Conservation (phyloP, 92 coral and sea anemone genomes). For the Heliopora coerulea region DNA sequence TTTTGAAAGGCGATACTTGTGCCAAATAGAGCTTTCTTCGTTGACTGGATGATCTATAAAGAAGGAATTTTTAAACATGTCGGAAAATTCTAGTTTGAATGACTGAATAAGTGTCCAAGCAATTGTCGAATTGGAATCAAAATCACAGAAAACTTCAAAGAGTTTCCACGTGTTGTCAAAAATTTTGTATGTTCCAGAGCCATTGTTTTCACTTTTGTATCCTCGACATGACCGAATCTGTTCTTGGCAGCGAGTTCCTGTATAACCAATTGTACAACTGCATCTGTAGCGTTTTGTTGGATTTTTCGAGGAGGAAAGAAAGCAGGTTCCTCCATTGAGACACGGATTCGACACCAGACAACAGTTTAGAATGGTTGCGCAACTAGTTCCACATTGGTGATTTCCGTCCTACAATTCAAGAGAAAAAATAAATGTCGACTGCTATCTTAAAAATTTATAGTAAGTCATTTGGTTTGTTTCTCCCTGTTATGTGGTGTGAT, state of each 20-base stretch:
- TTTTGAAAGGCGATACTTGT: constrained; percentile 3
- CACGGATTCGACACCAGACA: constrained; percentile 2
- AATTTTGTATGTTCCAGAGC: background rate
- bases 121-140: background rate
- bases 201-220: background rate
- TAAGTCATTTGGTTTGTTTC: too few species aligned
- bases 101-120: constrained; percentile 17
- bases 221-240: constrained; percentile 6
- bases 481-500: too few species aligned
- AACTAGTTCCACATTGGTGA: background rate
- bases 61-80: background rate
- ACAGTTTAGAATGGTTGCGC: background rate
- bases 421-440: too few species aligned
- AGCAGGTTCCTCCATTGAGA: background rate
- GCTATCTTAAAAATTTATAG: too few species aligned
- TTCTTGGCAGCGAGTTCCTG: background rate
- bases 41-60: background rate
- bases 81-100: background rate
- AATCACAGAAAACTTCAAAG: constrained; percentile 4
- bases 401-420: background rate
- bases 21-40: background rate
- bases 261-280: background rate
- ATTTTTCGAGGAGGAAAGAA: background rate
- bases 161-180: background rate
- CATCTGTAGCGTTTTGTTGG: constrained; percentile 11